Evolutionary conservation across 1,140 invertebrate species (phyloP), one percentile per base, ranked within the genome.

Genomic region (Rhopalosiphum padi): DNA sequence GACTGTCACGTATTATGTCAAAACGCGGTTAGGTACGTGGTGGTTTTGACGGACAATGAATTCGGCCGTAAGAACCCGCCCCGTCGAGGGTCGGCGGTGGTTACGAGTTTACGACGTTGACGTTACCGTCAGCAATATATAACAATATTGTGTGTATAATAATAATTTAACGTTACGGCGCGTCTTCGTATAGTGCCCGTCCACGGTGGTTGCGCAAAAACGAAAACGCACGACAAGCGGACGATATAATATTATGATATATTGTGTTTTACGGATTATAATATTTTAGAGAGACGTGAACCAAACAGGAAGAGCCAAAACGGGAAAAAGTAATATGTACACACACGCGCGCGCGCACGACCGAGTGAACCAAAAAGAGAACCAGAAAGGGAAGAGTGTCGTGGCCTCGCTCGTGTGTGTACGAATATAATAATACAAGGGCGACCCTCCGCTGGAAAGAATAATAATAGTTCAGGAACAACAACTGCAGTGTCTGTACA

Each of bases 31-130:
- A 22, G 22, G 22, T 22, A 41, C 22, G 51, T 11, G 53, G 88
- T 43, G 91, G 91, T 92, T 91, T 85, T 85, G 91, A 85, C 91
- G 77, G 77, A 92, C 91, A 92, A 92, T 92, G 46, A 46, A 46
- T 30, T 41, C 35, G 48, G 88, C 35, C 51, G 88, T 90, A 87
- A 87, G 41, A 41, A 41, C 21, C 82, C 82, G 82, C 60, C 60
- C 82, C 86, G 25, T 22, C 30, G 43, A n/a, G 43, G 43, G 86
- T 46, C 4, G 48, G 35, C 5, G 88, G 53, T 90, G 89, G 90
- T 43, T 22, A 23, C 43, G 87, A 35, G 46, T 48, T 88, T 48
- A 23, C 46, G 46, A 23, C 87, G 46, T 43, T 22, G 41, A 86
- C 15, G 23, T 41, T 41, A 43, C 83, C 41, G 23, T 86, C 25